A percentile compares a stretch with the other conserved stretches of the same genome.
These are phyloP conservation scores for Pseudopodoces humilis DNA, from an alignment of 2,113 vertebrate genomes.

Conservation along the genomic window DNA sequence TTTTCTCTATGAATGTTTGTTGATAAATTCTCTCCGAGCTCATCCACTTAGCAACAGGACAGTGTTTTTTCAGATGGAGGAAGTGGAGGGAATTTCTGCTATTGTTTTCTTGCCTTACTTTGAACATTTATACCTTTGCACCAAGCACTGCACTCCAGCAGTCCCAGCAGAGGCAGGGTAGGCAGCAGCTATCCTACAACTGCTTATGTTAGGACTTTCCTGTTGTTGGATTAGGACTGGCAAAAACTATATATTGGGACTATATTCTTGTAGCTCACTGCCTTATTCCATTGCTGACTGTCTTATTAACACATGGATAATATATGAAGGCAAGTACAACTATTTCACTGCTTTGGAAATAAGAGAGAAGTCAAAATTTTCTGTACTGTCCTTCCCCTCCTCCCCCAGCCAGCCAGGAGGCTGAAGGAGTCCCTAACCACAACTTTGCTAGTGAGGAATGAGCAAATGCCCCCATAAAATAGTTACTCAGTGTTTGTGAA, in stretches of 20 bases:
- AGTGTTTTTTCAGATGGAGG: not conserved
- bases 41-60: not conserved
- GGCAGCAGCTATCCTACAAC: not conserved
- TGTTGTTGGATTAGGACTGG: not conserved
- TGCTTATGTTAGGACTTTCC: not conserved
- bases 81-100: not conserved
- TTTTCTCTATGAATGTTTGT: not conserved
- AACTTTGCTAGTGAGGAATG: not conserved
- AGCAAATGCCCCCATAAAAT: not conserved
- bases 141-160: accelerated
- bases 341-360: not conserved
- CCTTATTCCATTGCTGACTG: not conserved
- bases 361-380: not conserved
- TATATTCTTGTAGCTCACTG: not conserved
- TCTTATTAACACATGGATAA: not conserved
- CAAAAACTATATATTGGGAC: not conserved
- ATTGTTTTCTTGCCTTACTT: not conserved
- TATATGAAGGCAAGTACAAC: not conserved
- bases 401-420: not conserved
- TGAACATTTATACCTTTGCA: not conserved
- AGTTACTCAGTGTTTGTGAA: not conserved
- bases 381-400: not conserved
- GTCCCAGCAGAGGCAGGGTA: not conserved
- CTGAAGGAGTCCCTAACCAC: not conserved
- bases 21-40: not conserved